A percentile compares a stretch with the other conserved stretches of the same genome.
These are phyloP conservation scores for Calameuta filiformis DNA, from an alignment of 2,888 invertebrate genomes.

Conservation along the genomic window DNA sequence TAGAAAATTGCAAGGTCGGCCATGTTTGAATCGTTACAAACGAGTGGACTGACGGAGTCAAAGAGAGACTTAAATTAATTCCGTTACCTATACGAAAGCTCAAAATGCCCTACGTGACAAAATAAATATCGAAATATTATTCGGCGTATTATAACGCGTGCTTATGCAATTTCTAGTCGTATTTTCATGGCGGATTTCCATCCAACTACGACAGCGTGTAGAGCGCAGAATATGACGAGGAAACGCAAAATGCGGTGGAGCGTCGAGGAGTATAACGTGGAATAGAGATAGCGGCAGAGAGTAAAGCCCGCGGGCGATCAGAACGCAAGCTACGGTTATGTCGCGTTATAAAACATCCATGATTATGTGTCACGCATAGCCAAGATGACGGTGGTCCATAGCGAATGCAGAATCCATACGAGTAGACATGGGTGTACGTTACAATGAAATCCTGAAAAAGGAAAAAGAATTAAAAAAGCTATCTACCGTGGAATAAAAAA, in stretches of 20 bases:
- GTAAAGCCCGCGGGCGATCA: not conserved
- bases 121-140: not conserved
- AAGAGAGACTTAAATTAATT: not conserved
- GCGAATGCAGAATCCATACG: not conserved
- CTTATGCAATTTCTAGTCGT: not conserved
- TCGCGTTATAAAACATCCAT: not conserved
- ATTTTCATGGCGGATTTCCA: not conserved
- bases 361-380: not conserved
- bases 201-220: not conserved
- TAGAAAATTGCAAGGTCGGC: not conserved
- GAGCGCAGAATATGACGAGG: not conserved
- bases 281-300: not conserved
- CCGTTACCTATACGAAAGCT: not conserved
- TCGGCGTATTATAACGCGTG: not conserved
- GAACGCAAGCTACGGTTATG: not conserved
- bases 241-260: not conserved
- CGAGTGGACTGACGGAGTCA: not conserved
- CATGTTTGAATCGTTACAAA: not conserved
- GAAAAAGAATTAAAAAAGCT: slow-evolving; percentile 59
- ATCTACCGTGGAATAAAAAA: slow-evolving; percentile 46
- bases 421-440: slow-evolving; percentile 46
- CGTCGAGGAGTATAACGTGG: not conserved
- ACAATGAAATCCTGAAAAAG: slow-evolving; percentile 59
- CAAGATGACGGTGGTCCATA: not conserved
- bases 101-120: not conserved